These are phyloP conservation scores for Caenorhabditis tropicalis DNA, from an alignment of 1,140 invertebrate genomes.

Conservation along the genomic window DNA sequence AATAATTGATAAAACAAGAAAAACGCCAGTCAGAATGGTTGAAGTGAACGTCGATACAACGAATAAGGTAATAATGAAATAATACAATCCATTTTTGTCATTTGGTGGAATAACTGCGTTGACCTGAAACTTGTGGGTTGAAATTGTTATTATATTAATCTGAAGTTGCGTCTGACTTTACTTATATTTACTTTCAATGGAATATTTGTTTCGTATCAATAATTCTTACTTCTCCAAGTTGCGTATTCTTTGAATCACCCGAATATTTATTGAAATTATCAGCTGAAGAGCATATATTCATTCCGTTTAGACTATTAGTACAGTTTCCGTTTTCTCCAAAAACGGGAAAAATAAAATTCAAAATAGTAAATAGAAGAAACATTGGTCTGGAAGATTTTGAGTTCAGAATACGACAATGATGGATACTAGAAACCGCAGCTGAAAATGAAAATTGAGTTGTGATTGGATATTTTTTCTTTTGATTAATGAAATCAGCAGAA, in stretches of 20 bases:
- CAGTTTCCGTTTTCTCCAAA: neutral
- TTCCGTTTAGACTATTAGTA: neutral
- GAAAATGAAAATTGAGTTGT: neutral
- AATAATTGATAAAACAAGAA: neutral
- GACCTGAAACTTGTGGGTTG: neutral
- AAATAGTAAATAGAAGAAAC: neutral
- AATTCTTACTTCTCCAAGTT: neutral
- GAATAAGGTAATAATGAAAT: neutral
- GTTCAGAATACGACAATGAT: neutral
- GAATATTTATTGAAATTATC: neutral
- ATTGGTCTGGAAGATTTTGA: neutral
- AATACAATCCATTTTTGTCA: neutral
- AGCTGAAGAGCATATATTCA: neutral
- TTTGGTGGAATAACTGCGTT: neutral
- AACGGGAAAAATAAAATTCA: neutral
- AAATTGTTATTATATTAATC: too few relatives aligned
- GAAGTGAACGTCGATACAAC: neutral
- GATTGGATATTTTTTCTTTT: neutral
- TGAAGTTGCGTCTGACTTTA: too few relatives aligned
- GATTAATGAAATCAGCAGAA: neutral
- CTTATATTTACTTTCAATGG: too few relatives aligned
- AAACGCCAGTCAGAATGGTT: neutral
- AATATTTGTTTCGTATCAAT: too few relatives aligned
- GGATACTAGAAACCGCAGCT: neutral
- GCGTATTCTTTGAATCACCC: neutral